Percentiles rank a stretch among this genome's conserved stretches.
Conservation (phyloP, 2,888 invertebrate species). For the Lasioglossum pauxillum region DNA sequence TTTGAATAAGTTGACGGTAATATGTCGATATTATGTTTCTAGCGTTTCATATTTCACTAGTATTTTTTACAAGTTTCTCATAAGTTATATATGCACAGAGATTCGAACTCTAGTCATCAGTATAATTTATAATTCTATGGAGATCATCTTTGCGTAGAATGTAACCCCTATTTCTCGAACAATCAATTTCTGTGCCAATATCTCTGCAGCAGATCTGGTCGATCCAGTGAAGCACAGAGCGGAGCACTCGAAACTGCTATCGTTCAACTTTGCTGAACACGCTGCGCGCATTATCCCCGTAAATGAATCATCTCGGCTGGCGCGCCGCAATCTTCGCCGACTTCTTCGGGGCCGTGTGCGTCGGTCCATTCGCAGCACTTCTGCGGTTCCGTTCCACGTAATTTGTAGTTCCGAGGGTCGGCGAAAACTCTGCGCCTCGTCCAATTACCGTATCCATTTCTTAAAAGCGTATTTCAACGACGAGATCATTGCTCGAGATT, state of each 20-base stretch:
- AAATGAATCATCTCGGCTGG: slow-evolving; percentile 9
- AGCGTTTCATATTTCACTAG: background rate
- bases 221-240: background rate
- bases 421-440: slow-evolving; percentile 37
- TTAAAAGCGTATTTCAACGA: slow-evolving; percentile 54
- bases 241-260: background rate
- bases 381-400: slow-evolving; percentile 27
- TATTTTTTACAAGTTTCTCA: background rate
- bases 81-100: background rate
- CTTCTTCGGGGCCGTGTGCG: background rate
- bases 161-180: background rate
- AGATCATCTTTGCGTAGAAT: background rate
- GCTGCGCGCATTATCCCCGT: background rate
- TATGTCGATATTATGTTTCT: no score
- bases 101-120: background rate
- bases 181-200: background rate
- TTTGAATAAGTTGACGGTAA: background rate
- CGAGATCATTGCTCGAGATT: slow-evolving; percentile 53
- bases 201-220: background rate
- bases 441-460: slow-evolving; percentile 56
- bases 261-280: background rate
- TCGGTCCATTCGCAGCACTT: background rate
- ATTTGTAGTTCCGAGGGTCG: slow-evolving; percentile 26
- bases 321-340: background rate
- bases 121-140: background rate